Percentiles rank a stretch among this genome's conserved stretches.
Conservation (phyloP, 2,797 vertebrate species). For the Calcarius lapponicus region DNA sequence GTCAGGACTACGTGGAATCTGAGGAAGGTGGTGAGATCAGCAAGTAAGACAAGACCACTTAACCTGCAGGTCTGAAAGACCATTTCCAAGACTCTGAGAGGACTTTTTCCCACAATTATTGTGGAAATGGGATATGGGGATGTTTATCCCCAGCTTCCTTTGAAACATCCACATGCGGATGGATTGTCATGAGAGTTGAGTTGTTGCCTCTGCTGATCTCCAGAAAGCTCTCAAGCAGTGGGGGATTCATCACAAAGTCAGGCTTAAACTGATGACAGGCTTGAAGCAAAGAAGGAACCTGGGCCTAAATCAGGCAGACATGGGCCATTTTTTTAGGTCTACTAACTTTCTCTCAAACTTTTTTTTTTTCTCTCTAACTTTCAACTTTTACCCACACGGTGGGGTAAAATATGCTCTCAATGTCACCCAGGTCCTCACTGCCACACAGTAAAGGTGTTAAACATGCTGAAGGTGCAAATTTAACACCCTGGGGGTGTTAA, state of each 20-base stretch:
- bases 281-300: neutral
- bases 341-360: neutral
- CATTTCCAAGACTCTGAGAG: neutral
- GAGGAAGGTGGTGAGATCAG: neutral
- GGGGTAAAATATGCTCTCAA: neutral
- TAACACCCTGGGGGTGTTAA: neutral
- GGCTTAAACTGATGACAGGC: neutral
- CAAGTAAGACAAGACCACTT: neutral
- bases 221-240: neutral
- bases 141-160: neutral
- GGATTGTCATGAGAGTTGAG: neutral
- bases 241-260: neutral
- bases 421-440: neutral
- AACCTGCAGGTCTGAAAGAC: neutral
- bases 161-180: neutral
- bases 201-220: neutral
- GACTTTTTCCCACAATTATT: neutral
- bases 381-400: neutral
- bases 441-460: neutral
- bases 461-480: neutral
- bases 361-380: neutral
- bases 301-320: neutral
- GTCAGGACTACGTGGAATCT: rapidly evolving
- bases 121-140: too few relatives aligned
- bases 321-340: neutral